Conservation (phyloP, 2,113 vertebrate species). For the Silurus asotus region DNA sequence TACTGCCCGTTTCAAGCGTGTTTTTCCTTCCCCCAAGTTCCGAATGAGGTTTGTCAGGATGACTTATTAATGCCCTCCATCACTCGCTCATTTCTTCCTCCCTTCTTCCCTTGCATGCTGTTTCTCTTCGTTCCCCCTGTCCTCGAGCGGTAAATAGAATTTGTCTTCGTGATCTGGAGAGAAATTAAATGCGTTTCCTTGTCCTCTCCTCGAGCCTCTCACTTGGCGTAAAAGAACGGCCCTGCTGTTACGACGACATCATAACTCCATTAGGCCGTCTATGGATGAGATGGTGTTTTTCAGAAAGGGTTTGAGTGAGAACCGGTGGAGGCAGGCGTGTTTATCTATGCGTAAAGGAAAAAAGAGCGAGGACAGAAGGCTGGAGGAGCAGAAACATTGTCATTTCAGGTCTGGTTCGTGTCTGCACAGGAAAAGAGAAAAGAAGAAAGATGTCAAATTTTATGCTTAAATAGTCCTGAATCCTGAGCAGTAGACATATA, state of each 20-base stretch:
- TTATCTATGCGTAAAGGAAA: constrained; percentile 19
- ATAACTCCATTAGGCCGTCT: constrained; percentile 53
- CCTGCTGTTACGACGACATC: constrained; percentile 50
- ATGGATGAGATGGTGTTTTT: constrained; percentile 46
- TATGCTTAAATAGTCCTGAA: background rate
- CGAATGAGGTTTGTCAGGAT: constrained; percentile 64
- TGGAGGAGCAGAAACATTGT: background rate
- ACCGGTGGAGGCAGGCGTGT: constrained; percentile 27
- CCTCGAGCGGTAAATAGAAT: constrained; percentile 67
- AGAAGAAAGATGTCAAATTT: background rate
- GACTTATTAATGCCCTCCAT: constrained; percentile 64
- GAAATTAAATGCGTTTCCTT: constrained; percentile 66
- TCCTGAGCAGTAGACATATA: background rate
- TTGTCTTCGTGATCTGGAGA: constrained; percentile 64
- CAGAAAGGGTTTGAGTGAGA: constrained; percentile 44
- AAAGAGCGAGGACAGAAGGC: background rate
- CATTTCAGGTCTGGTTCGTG: background rate
- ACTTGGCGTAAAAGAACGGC: constrained; percentile 60
- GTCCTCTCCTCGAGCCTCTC: constrained; percentile 54
- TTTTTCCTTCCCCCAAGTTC: constrained; percentile 51
- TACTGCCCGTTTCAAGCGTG: constrained; percentile 47
- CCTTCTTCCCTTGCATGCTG: constrained; percentile 14
- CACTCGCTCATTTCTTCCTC: constrained; percentile 46
- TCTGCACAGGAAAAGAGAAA: background rate
- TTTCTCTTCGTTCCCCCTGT: constrained; percentile 36